phyloP scores from a whole-genome alignment of 2,113 vertebrate species.

The Bettongia penicillata region DNA sequence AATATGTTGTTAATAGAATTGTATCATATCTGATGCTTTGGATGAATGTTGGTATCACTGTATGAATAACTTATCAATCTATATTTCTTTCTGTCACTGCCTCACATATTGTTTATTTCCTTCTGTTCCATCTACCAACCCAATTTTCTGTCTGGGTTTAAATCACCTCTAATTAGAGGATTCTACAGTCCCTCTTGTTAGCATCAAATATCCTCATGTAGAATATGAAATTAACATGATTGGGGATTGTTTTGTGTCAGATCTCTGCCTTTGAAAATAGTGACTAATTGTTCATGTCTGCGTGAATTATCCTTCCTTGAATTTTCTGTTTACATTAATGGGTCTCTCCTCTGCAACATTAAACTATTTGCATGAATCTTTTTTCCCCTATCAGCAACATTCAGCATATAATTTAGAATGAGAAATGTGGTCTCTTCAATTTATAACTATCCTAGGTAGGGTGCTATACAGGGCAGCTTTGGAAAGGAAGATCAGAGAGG shows the following conservation, averaged over 20 bases:
- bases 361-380: constrained; percentile 32
- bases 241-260: constrained; percentile 20
- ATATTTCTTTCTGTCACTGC: neutral
- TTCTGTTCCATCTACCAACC: neutral
- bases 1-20: constrained; percentile 1
- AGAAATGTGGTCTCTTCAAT: neutral
- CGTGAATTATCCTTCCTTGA: neutral
- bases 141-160: constrained; percentile 18
- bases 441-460: neutral
- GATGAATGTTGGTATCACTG: neutral
- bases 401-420: constrained; percentile 11
- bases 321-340: constrained; percentile 31
- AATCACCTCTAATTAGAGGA: neutral
- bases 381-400: neutral
- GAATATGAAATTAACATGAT: constrained; percentile 18
- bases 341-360: constrained; percentile 40
- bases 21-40: neutral
- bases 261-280: constrained; percentile 2
- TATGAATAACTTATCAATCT: neutral
- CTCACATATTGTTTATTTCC: neutral
- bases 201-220: constrained; percentile 16
- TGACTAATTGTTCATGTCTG: constrained; percentile 1
- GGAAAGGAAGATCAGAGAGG: neutral
- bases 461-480: neutral
- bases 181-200: constrained; percentile 14